Base-by-base conservation (phyloP, 2,888 invertebrate genomes). In the Unio pictorum region DNA sequence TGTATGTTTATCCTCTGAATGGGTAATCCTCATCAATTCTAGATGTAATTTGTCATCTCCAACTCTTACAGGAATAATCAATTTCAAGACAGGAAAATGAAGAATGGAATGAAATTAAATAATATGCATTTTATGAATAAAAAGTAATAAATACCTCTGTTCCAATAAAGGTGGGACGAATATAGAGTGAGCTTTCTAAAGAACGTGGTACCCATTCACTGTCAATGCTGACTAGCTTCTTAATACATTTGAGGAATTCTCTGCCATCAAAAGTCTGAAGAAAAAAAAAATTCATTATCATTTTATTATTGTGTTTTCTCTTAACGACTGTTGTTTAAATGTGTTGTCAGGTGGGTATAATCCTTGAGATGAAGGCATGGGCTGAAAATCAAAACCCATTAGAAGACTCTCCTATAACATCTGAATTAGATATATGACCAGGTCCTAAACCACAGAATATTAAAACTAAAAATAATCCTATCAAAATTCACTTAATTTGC, bases 151-250 rank as follows among this genome's bases (percentile, higher is more conserved):
- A 93, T 91, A 98, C 98, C 92, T 99, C 99, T 72, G 96, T 97
- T 73, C 96, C 99, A 86, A 99, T 98, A 67, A 98, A 91, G 17
- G 98, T 97, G 54, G 99, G 99, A 83, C 99, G 93, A 80, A 99
- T 94, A 89, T 99, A 99, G 58, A 99, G 93, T 83, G 98, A 97
- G 45, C 45, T 45, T 11, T 45, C 15, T 45, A 3, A 15, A 17
- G 95, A 94, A 89, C 96, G 95, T 11, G 99, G 99, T 15, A 99
- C 97, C 99, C 99, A 99, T 91, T 98, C 98, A 86, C 95, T 95
- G 89, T 99, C 99, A 77, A 99, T 94, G 85, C 94, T 93, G 68
- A 99, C 92, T 74, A 99, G 92, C 84, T 96, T 93, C 81, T 93
- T 93, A 61, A 99, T 91, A 88, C 97, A 96, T 85, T 94, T 93